Base-by-base conservation (phyloP, 2,888 invertebrate species). In the Apocheima hispidaria region DNA sequence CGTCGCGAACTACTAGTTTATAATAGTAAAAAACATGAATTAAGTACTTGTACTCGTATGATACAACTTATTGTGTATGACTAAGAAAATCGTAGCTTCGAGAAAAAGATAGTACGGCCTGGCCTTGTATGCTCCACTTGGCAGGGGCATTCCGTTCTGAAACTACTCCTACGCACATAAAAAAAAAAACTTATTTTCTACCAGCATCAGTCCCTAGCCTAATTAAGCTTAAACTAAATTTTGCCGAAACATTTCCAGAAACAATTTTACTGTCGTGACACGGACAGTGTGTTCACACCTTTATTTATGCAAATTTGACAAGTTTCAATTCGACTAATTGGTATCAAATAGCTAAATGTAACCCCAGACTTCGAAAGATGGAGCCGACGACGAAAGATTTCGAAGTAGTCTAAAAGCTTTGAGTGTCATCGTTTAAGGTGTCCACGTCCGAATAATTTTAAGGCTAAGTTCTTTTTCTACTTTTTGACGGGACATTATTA, bases 291-390 rank as follows among this genome's bases (percentile, higher is more conserved):
- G 53, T 67, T 66, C 66, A 68, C 69, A 62, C 68, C 69, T 70
- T 66, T 58, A 58, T 66, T 67, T 65, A 70, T 64, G 62, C 60
- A 61, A 63, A 68, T 66, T 60, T 38, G 28, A 33, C 53, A 59
- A 28, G 46, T 64, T 63, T 54, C 59, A 65, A 60, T 51, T 67
- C 41, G 30, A 59, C 65, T 70, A 70, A 68, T 70, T 70, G 68
- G 70, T 65, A 52, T 65, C 50, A 49, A 62, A 62, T 41, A 41
- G 43, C 41, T 44, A 33, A 33, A 33, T 53, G 21, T 33, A 23
- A 6, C 21, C 43, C 16, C 21, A 33, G 41, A 53, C 28, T 35
- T 35, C 7, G 2, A 30, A 1, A 12, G 12, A 6, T 20, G 16
- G 4, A 12, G n/a, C 26, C 16, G 18, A 33, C 20, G 7, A 20